phyloP scores from a whole-genome alignment of 2,888 invertebrate species.

The Erebia palarica region DNA sequence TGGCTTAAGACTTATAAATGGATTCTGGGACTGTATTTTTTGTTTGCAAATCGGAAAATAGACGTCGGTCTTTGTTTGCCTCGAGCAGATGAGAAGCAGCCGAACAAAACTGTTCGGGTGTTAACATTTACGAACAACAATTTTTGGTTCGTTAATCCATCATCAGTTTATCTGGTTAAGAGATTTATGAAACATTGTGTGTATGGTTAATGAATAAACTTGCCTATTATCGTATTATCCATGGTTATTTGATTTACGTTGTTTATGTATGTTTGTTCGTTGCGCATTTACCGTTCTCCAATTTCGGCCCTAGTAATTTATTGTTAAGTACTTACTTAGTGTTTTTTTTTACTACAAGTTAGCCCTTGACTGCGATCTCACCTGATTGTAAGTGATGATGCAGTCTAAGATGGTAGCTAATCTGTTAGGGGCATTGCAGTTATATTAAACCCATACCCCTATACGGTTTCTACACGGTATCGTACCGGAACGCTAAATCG shows the following conservation, averaged over 20 bases:
- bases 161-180: constrained; percentile 45
- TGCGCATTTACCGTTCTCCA: background rate
- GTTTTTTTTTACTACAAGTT: too few species aligned
- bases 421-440: too few species aligned
- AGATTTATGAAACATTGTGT: constrained; percentile 41
- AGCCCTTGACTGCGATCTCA: too few species aligned
- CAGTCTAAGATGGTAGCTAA: too few species aligned
- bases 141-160: constrained; percentile 59
- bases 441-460: too few species aligned
- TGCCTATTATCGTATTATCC: constrained; percentile 29
- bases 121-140: constrained; percentile 55
- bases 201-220: constrained; percentile 34
- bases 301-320: background rate
- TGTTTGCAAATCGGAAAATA: constrained; percentile 46
- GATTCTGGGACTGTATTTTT: constrained; percentile 38
- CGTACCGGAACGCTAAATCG: too few species aligned
- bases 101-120: constrained; percentile 58
- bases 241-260: constrained; percentile 13
- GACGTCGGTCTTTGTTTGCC: constrained; percentile 58
- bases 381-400: too few species aligned
- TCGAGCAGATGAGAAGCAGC: constrained; percentile 71
- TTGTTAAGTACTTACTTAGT: background rate
- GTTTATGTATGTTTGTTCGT: constrained; percentile 3
- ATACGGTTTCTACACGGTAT: too few species aligned
- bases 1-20: constrained; percentile 42